phyloP scores from a whole-genome alignment of 2,888 invertebrate species.

The Dynastes hyllus region DNA sequence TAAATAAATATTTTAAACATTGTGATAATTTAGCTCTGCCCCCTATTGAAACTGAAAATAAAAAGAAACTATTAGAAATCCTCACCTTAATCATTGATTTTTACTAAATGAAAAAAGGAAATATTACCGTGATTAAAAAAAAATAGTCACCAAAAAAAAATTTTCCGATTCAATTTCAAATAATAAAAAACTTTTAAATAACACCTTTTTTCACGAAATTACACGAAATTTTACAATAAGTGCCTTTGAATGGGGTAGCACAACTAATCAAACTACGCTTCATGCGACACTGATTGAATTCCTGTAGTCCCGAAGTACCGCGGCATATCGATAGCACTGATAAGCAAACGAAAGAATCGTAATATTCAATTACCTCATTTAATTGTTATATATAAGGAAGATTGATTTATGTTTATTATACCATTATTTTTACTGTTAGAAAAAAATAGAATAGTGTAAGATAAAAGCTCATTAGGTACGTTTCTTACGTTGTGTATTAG shows the following conservation, averaged over 20 bases:
- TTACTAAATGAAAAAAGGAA: not conserved
- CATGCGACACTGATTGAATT: not conserved
- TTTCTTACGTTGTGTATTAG: not conserved
- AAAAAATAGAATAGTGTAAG: not conserved
- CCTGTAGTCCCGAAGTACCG: not conserved
- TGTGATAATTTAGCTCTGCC: slow-evolving; percentile 3
- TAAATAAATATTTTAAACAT: no score
- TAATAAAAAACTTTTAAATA: not conserved
- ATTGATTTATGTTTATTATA: slow-evolving; percentile 7
- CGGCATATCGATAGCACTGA: slow-evolving; percentile 9
- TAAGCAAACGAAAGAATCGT: not conserved
- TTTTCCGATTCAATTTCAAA: not conserved
- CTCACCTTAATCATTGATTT: not conserved
- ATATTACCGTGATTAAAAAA: not conserved
- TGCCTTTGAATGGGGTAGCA: not conserved
- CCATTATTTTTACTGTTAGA: not conserved
- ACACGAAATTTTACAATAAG: not conserved
- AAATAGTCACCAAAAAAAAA: not conserved
- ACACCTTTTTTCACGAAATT: no score
- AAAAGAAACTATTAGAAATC: not conserved
- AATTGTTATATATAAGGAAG: not conserved
- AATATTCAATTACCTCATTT: slow-evolving; percentile 17
- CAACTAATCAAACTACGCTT: not conserved
- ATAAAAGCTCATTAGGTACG: not conserved
- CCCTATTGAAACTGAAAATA: slow-evolving; percentile 5